Base-by-base conservation (phyloP, 2,888 invertebrate genomes). In the Leptinotarsa juncta region DNA sequence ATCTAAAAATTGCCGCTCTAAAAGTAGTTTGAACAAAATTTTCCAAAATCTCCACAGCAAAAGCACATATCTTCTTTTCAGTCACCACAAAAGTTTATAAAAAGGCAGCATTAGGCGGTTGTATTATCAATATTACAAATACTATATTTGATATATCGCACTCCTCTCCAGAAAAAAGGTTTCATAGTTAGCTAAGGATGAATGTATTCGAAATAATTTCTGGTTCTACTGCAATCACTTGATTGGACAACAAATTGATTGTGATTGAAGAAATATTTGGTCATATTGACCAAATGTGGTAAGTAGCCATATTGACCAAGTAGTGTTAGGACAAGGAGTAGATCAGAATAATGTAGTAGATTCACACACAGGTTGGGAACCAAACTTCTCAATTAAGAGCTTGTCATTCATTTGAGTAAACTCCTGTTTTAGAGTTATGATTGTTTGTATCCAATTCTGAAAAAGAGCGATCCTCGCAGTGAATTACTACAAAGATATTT, bases 1-100 rank as follows among this genome's bases (percentile, higher is more conserved):
- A 7, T 32, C 23, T 72, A 14, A 51, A 60, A 72, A 4, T 66
- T 70, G 20, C 49, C 14, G 51, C 60, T 65, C 32, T 14, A 49
- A 49, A 42, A 57, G 12, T 62, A 66, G 12, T 55, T 66, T 75
- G 73, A 75, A 73, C 76, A 75, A 76, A 80, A 80, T 78, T 69
- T 76, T 77, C 79, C 77, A 78, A 84, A 83, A 82, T 75, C 73
- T 81, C 81, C 77, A 82, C 83, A 82, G 84, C 84, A 79, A 79
- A 85, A 86, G 85, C 85, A 84, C 84, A 83, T 82, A 77, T 81
- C 81, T 79, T 75, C 78, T 76, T 78, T 75, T 80, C 81, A 81
- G 76, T 82, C 82, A 81, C 78, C 76, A 81, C 77, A 75, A 80
- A 26, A 79, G 77, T 83, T 81, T 82, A 83, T 81, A 81, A 82